These are phyloP conservation scores for Drosophila arawakana DNA, from an alignment of 1,140 invertebrate genomes.

Conservation along the genomic window DNA sequence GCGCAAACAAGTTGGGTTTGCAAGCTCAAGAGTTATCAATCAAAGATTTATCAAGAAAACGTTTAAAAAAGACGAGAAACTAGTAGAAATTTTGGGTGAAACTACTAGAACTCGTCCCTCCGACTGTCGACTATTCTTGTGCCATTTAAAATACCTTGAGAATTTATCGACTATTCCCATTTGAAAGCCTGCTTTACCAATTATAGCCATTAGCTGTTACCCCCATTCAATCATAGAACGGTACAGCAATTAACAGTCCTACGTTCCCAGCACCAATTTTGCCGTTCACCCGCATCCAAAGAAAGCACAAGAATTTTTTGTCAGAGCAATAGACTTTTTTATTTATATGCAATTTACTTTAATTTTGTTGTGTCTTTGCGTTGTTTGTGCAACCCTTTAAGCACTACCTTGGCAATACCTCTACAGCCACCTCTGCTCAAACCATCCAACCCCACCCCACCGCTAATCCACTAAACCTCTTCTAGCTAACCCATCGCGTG, in stretches of 20 bases:
- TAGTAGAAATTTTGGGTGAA: too few relatives aligned
- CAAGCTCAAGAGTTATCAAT: too few relatives aligned
- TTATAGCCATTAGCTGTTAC: background rate
- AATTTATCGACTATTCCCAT: background rate
- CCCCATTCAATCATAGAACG: background rate
- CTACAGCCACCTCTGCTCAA: background rate
- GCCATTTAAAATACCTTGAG: background rate
- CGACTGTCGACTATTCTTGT: too few relatives aligned
- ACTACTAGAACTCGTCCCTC: too few relatives aligned
- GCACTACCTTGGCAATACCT: slow-evolving; percentile 2
- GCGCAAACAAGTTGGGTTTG: too few relatives aligned
- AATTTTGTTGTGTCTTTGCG: slow-evolving; percentile 10
- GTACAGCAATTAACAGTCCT: slow-evolving; percentile 46
- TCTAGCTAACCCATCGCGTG: slow-evolving; percentile 20
- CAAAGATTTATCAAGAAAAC: too few relatives aligned
- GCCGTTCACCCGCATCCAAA: slow-evolving; percentile 23
- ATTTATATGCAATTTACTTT: slow-evolving; percentile 78
- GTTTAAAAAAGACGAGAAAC: too few relatives aligned
- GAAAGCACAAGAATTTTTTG: slow-evolving; percentile 22
- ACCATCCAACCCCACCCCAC: background rate
- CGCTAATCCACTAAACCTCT: background rate
- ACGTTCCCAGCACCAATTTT: background rate
- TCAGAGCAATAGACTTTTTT: slow-evolving; percentile 60
- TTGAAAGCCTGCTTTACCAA: slow-evolving; percentile 10
- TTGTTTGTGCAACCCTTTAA: slow-evolving; percentile 66